Evolutionary conservation across 2,113 vertebrate species (phyloP).

Genomic region (Chinchilla lanigera): DNA sequence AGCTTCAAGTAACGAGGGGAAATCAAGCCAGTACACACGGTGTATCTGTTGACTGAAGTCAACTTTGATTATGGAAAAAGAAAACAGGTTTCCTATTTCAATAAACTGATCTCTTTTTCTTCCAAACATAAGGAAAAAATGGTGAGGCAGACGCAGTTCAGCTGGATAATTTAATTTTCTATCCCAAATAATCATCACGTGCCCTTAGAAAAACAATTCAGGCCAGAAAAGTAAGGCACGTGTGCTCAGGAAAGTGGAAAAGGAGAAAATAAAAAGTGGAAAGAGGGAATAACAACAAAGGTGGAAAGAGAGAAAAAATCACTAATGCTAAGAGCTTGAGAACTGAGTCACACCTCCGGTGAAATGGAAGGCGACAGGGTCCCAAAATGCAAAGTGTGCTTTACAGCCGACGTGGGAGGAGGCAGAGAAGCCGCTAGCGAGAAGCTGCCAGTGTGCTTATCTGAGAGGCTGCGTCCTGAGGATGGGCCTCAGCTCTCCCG

Average conservation of each 20-base stretch:
- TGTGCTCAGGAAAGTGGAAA: not conserved
- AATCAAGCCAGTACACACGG: not conserved
- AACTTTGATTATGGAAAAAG: conserved; percentile 27
- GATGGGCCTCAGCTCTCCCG: not conserved
- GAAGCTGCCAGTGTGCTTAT: not conserved
- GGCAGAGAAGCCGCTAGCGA: not conserved
- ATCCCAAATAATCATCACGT: not conserved
- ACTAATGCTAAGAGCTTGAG: not conserved
- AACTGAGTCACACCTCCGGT: not conserved
- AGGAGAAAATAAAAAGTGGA: not conserved
- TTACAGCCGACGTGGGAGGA: not conserved
- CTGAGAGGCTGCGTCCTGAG: not conserved
- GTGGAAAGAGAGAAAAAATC: not conserved
- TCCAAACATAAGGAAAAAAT: not conserved
- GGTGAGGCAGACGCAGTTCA: not conserved
- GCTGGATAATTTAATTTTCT: not conserved
- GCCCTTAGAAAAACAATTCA: conserved; percentile 1
- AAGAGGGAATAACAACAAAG: not conserved
- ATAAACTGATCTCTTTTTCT: not conserved
- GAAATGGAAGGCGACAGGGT: not conserved
- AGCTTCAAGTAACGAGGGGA: not conserved
- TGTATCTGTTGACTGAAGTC: not conserved
- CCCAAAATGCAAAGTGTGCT: not conserved
- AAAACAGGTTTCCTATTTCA: not conserved
- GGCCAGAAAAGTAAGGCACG: not conserved